Percentiles rank a stretch among this genome's conserved stretches.
phyloP scores from a whole-genome alignment of 2,797 vertebrate species.

The Loris lydekkerianus region DNA sequence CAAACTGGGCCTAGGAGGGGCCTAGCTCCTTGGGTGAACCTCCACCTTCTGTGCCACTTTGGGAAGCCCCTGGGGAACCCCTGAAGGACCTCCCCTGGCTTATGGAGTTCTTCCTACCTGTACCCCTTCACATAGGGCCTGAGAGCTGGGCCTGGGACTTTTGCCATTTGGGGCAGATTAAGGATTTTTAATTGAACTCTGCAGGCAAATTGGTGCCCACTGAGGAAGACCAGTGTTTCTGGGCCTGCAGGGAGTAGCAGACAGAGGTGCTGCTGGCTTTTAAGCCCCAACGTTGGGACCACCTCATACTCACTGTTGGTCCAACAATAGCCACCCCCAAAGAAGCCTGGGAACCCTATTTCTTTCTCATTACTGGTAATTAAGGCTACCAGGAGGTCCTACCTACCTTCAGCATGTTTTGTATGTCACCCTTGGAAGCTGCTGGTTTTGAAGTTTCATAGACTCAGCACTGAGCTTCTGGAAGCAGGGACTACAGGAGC shows the following conservation, averaged over 20 bases:
- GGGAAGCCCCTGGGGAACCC: background rate
- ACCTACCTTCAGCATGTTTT: background rate
- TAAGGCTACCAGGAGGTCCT: background rate
- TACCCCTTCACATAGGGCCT: too few species aligned
- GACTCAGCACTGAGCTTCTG: background rate
- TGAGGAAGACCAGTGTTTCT: background rate
- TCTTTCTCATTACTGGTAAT: background rate
- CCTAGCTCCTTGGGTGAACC: background rate
- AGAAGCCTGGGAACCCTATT: too few species aligned
- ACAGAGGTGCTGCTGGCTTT: background rate
- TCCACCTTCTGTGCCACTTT: background rate
- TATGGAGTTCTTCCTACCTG: too few species aligned
- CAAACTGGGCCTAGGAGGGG: background rate
- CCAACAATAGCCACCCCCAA: rapidly evolving
- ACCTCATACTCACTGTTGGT: background rate
- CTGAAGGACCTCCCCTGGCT: background rate
- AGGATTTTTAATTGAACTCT: background rate
- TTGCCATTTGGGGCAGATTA: background rate
- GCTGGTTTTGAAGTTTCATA: background rate
- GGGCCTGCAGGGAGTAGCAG: background rate
- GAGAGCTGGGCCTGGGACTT: too few species aligned
- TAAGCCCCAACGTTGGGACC: rapidly evolving
- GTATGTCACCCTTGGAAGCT: rapidly evolving
- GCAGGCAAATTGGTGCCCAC: too few species aligned
- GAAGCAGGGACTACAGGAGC: background rate